Evolutionary conservation across 2,888 invertebrate genomes (phyloP).

Genomic region (Clepsis dumicolana): DNA sequence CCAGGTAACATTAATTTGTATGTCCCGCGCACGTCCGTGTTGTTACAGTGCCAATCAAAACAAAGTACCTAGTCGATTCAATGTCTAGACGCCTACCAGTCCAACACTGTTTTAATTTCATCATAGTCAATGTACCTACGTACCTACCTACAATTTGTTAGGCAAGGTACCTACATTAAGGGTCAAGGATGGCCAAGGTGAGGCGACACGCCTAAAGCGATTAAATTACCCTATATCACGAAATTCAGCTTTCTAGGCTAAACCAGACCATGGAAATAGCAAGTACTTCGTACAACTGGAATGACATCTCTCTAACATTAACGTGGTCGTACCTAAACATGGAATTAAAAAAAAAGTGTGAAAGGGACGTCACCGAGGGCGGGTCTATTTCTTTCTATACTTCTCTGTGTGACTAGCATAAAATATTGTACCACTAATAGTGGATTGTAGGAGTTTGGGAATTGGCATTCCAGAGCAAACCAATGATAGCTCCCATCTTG

Average conservation of each 20-base stretch:
- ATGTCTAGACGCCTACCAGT: background rate
- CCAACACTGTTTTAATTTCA: background rate
- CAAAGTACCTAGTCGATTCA: background rate
- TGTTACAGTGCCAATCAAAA: background rate
- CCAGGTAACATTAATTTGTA: too few species aligned
- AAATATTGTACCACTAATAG: too few species aligned
- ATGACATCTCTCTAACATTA: too few species aligned
- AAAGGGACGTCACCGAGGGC: too few species aligned
- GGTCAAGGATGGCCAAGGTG: constrained; percentile 1
- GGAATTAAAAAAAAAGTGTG: too few species aligned
- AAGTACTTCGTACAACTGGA: too few species aligned
- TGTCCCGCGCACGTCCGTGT: background rate
- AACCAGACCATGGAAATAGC: background rate
- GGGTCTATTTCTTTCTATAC: too few species aligned
- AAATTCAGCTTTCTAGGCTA: background rate
- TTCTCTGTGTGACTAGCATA: too few species aligned
- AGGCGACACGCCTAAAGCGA: background rate
- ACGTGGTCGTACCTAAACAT: too few species aligned
- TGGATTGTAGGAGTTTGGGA: too few species aligned
- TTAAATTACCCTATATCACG: background rate
- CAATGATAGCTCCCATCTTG: too few species aligned
- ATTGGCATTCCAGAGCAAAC: too few species aligned
- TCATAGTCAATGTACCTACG: background rate
- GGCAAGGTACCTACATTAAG: background rate
- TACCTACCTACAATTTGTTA: background rate